Conservation (phyloP, 2,113 vertebrate genomes). For the Diphyllodes magnificus region DNA sequence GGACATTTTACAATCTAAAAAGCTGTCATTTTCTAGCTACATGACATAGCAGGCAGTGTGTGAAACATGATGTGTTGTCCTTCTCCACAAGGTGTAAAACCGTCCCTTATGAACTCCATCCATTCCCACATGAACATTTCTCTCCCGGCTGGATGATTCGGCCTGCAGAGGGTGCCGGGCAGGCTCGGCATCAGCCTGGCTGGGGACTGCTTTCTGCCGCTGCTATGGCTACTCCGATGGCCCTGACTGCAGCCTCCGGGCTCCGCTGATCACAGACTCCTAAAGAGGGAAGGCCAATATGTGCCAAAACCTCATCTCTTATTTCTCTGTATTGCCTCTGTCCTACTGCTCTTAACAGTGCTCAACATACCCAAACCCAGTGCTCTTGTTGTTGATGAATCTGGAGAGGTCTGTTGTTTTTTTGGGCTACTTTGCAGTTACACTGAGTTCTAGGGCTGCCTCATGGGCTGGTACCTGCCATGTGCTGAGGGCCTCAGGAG, state of each 20-base stretch:
- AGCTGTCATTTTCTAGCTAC: neutral
- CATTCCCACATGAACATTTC: neutral
- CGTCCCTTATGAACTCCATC: neutral
- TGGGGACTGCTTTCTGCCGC: neutral
- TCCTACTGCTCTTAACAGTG: neutral
- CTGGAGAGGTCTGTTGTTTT: neutral
- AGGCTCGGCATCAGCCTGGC: neutral
- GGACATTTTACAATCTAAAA: neutral
- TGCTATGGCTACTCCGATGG: rapidly evolving
- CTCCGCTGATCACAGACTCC: neutral
- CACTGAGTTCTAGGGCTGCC: neutral
- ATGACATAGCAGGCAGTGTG: neutral
- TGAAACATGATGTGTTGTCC: neutral
- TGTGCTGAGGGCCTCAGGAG: neutral
- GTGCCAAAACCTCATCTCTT: neutral
- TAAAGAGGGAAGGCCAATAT: neutral
- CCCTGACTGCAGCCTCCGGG: neutral
- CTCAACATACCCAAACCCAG: neutral
- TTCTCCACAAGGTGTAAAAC: neutral
- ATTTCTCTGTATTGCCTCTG: neutral
- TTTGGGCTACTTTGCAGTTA: neutral
- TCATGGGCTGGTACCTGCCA: neutral
- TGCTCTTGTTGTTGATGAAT: neutral
- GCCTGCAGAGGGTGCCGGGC: neutral
- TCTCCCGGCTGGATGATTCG: neutral